A percentile compares a stretch with the other conserved stretches of the same genome.
Conservation (phyloP, 2,113 vertebrate genomes). For the Irena cyanogastra region DNA sequence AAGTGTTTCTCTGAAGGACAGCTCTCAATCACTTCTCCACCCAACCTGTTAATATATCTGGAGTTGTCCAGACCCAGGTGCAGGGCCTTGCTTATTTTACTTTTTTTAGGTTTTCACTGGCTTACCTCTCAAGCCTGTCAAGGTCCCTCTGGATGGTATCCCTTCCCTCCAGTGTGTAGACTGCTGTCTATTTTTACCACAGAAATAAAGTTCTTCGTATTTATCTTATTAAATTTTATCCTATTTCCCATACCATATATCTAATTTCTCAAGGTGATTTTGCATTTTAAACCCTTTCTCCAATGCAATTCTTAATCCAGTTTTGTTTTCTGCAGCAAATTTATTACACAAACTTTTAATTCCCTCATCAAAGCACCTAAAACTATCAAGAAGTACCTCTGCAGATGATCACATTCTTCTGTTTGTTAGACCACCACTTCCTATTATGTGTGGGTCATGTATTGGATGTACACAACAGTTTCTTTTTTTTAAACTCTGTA, state of each 20-base stretch:
- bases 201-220: not conserved
- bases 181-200: not conserved
- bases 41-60: not conserved
- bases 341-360: not conserved
- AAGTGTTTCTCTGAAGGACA: too few species aligned
- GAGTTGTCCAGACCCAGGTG: too few species aligned
- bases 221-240: not conserved
- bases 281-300: not conserved
- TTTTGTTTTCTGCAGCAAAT: not conserved
- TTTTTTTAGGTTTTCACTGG: not conserved
- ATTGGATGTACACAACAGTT: not conserved
- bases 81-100: not conserved
- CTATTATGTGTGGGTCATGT: fast-evolving
- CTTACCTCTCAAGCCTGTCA: not conserved
- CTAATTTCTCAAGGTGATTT: not conserved
- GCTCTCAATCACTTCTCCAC: not conserved
- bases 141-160: not conserved
- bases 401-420: not conserved
- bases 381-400: not conserved
- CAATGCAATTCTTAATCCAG: not conserved
- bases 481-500: not conserved
- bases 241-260: not conserved
- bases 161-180: not conserved
- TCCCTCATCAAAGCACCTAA: not conserved
- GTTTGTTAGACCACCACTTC: not conserved